Conservation (phyloP, 2,113 vertebrate genomes). For the Notothenia coriiceps region DNA sequence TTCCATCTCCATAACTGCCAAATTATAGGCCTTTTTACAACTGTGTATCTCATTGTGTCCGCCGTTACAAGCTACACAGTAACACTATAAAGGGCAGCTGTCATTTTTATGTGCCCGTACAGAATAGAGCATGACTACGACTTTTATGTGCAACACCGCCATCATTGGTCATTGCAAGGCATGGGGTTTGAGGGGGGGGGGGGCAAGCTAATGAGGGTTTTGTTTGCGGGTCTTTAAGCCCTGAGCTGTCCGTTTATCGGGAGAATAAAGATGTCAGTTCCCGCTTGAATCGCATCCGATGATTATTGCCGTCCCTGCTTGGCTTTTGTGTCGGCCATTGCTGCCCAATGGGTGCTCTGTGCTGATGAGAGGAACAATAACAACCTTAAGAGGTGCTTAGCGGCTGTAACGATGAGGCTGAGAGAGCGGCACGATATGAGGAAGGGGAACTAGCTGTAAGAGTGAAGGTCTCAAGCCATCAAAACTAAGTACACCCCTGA, state of each 20-base stretch:
- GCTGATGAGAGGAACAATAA: conserved; percentile 56
- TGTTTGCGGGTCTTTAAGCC: conserved; percentile 74
- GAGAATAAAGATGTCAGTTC: conserved; percentile 46
- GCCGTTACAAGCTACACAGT: conserved; percentile 54
- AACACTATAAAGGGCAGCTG: conserved; percentile 72
- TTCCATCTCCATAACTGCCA: conserved; percentile 47
- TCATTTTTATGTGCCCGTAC: conserved; percentile 70
- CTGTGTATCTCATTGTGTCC: conserved; percentile 44
- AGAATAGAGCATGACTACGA: conserved; percentile 42
- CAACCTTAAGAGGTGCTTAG: conserved; percentile 62
- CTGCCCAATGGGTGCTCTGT: conserved; percentile 15
- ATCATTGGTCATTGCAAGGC: conserved; percentile 71
- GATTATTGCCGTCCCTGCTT: conserved; percentile 39
- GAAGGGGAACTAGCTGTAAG: conserved; percentile 14
- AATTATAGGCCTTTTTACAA: conserved; percentile 67
- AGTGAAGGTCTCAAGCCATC: conserved; percentile 44
- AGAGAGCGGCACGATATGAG: conserved; percentile 35
- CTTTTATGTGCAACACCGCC: conserved; percentile 54
- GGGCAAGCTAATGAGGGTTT: conserved; percentile 71
- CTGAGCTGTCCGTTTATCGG: conserved; percentile 76
- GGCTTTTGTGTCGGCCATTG: not conserved
- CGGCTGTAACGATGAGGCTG: conserved; percentile 27
- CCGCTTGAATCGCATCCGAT: conserved; percentile 50
- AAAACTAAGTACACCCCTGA: conserved; percentile 48
- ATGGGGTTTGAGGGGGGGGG: not conserved